Base-by-base conservation (phyloP, 2,797 vertebrate species). In the Microchirus variegatus region DNA sequence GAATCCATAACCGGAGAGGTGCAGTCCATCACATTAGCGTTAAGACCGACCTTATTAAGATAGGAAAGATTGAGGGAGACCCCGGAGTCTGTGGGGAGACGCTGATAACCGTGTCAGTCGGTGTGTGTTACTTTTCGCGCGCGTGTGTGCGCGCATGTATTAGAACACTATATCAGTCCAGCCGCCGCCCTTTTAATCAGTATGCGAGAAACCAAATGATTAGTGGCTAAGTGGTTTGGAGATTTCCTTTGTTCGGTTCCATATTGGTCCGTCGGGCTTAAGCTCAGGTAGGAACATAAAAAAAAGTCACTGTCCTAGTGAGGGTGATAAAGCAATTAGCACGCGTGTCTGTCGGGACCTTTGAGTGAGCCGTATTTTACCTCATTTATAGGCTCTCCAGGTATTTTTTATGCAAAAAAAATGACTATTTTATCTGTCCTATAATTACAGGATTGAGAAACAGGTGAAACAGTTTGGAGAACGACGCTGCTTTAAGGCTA, bases 41-140 rank as follows among this genome's bases (percentile, higher is more conserved):
- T 77, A 70, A 80, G 57, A 74, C 51, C 74, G 70, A 78, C 73
- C 75, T 85, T 87, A 88, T 88, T 87, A 87, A 78, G 86, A 90
- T 90, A 87, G 85, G 78, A 63, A 47, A 53, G 67, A 79, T 67
- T 74, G 53, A 83, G 75, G 66, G 70, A 53, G 74, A 67, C 44
- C 55, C 42, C 31, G 38, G 70, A 80, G 59, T 70, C 54, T 68
- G 16, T 16, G 66, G 56, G 63, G 69, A 70, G 53, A 38, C 22
- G 13, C 58, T 22, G 60, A 85, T 85, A 81, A 58, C 42, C 2
- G 48, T 60, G 72, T 84, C 55, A 70, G 61, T 66, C 69, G 31
- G 1, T 38, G 63, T 45, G 73, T 64, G 57, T 19, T 13, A 16
- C 10, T 54, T 5, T 44, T 42, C 42, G 17, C 9, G 17, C 1